Evolutionary conservation across 2,797 vertebrate genomes (phyloP).

Genomic region (Enteromius mattozi): DNA sequence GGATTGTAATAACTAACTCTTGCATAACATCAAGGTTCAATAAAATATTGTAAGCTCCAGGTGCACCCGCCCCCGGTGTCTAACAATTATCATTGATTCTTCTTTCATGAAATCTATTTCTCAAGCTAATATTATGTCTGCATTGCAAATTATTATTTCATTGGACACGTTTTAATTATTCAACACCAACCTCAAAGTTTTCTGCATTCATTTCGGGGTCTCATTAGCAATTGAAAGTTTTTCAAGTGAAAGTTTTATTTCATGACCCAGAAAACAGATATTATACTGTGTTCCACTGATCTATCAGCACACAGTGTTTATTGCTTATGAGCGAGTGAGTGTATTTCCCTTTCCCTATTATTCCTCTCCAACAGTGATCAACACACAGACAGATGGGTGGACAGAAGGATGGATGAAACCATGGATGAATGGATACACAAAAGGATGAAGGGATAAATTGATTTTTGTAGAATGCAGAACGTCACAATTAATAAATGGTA

Average conservation of each 20-base stretch:
- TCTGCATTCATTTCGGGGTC: conserved; percentile 71
- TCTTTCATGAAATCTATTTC: conserved; percentile 55
- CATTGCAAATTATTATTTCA: conserved; percentile 58
- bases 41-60: conserved; percentile 38
- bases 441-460: background rate
- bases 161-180: conserved; percentile 58
- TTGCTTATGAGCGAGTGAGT: background rate
- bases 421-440: conserved; percentile 14
- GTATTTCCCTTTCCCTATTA: background rate
- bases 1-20: conserved; percentile 34
- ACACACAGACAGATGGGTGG: conserved; percentile 13
- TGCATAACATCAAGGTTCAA: conserved; percentile 35
- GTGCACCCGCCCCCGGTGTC: conserved; percentile 31
- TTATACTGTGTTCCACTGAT: conserved; percentile 39
- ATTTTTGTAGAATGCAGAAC: background rate
- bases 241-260: conserved; percentile 73
- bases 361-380: conserved; percentile 22
- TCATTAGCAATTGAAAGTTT: conserved; percentile 78
- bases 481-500: background rate
- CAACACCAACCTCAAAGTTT: conserved; percentile 54
- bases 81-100: conserved; percentile 41
- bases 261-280: conserved; percentile 81
- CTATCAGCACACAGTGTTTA: conserved; percentile 30
- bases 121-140: conserved; percentile 51
- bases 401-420: conserved; percentile 21